Percentiles rank a stretch among this genome's conserved stretches.
phyloP scores from a whole-genome alignment of 2,888 invertebrate genomes.

The Ptychoptera contaminata region DNA sequence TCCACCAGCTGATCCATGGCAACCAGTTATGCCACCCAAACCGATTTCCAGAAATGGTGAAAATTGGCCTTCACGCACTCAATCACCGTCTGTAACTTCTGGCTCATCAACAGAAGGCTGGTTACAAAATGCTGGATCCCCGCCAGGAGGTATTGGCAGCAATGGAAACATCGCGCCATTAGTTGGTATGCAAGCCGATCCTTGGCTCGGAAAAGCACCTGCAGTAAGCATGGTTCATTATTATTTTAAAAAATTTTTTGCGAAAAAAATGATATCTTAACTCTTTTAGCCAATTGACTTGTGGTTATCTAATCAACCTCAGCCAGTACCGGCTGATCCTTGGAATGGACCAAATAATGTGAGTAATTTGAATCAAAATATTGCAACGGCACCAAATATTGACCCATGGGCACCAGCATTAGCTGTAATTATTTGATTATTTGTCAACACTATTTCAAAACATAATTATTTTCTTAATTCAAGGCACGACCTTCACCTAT shows the following conservation, averaged over 20 bases:
- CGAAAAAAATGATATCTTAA: no score
- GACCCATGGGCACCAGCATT: constrained; percentile 43
- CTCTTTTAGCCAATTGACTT: neutral
- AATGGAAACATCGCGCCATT: constrained; percentile 9
- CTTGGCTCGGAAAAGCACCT: constrained; percentile 22
- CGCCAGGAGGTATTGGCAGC: constrained; percentile 9
- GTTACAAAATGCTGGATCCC: constrained; percentile 20
- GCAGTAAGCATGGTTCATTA: neutral
- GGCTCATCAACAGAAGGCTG: constrained; percentile 30
- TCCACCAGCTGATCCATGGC: constrained; percentile 29
- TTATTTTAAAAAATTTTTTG: no score
- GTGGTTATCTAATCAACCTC: constrained; percentile 13
- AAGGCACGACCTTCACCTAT: constrained; percentile 15
- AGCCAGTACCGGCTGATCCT: constrained; percentile 16
- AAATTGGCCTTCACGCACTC: constrained; percentile 18
- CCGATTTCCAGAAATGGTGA: constrained; percentile 1
- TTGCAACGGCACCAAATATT: constrained; percentile 17
- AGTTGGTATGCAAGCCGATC: constrained; percentile 12
- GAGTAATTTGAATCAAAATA: constrained; percentile 14
- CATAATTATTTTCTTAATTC: neutral
- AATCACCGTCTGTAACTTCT: constrained; percentile 29
- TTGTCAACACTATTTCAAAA: constrained; percentile 5
- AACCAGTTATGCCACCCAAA: constrained; percentile 18
- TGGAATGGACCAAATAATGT: constrained; percentile 17
- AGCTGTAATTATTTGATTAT: neutral